Evolutionary conservation across 2,888 invertebrate genomes (phyloP), one percentile per base, ranked within the genome.

Genomic region (Adelognathus sp.): DNA sequence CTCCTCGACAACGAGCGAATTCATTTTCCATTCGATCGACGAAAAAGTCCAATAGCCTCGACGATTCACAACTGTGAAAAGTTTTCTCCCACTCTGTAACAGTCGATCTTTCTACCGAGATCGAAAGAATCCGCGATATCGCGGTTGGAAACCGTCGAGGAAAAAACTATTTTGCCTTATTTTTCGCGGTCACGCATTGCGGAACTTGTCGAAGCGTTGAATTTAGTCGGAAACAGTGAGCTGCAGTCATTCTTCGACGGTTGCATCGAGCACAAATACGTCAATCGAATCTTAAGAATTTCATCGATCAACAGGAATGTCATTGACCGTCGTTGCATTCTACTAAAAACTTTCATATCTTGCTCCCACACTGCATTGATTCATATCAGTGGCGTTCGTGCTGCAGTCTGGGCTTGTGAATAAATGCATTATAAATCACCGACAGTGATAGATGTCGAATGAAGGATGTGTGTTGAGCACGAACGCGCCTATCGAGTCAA

Each of bases 181-280:
- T 64, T 36, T 60, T 52, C 31, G 50, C 41, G 9, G 46, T 44
- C 54, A 58, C 39, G 14, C 41, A 9, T 33, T 16, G 18, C 58
- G 27, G 24, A 18, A 29, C 41, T 52, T 36, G 36, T 41, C 31
- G 33, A 18, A 11, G 18, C 58, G 67, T 58, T 73, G 39, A 18
- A 61, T 72, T 61, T 67, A 14, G 41, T 77, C 66, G 67, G 36
- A 54, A 46, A 21, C 36, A 39, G 4, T 18, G 11, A 16, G 46
- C 54, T 46, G 18, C 52, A 69, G 69, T 56, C 41, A 44, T 18
- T 41, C 14, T 69, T 52, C 24, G 21, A 56, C 36, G 39, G 39
- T 46, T 52, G 44, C 41, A 24, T 11, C 24, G 46, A 21, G 21
- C 5, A 21, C 9, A 46, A 18, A 46, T 0, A 16, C 21, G 21